phyloP scores from a whole-genome alignment of 1,140 invertebrate species.

The Linepithema humile region DNA sequence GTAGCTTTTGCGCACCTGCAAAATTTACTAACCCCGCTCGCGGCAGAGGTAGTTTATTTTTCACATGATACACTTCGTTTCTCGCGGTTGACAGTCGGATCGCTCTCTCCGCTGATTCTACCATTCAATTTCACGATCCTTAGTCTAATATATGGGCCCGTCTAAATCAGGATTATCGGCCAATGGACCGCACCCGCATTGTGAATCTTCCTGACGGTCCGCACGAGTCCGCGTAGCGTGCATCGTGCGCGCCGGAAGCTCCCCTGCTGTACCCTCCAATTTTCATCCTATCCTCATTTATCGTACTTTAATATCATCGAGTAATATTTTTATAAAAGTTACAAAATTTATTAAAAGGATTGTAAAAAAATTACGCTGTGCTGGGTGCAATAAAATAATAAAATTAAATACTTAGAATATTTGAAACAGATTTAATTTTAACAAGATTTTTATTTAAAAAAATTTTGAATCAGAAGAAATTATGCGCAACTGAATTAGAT shows the following conservation, averaged over 20 bases:
- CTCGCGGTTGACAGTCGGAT: conserved; percentile 45
- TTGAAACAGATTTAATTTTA: too few species aligned
- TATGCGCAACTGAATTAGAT: too few species aligned
- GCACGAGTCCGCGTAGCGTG: conserved; percentile 16
- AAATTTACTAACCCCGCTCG: conserved; percentile 71
- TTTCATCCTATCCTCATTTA: not conserved
- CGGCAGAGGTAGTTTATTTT: conserved; percentile 69
- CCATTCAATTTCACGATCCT: conserved; percentile 79
- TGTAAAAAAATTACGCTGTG: too few species aligned
- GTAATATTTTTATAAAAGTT: not conserved
- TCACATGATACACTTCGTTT: conserved; percentile 52
- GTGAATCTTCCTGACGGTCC: conserved; percentile 49
- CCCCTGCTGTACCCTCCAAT: not conserved
- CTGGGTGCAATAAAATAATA: too few species aligned
- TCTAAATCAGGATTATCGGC: conserved; percentile 79
- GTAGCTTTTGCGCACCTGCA: conserved; percentile 65
- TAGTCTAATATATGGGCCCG: conserved; percentile 75
- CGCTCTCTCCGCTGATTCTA: conserved; percentile 69
- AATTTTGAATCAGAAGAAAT: too few species aligned
- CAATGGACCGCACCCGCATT: conserved; percentile 63
- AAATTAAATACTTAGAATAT: too few species aligned
- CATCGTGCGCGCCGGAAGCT: not conserved
- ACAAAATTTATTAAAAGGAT: not conserved
- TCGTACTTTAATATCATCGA: not conserved
- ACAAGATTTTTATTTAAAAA: too few species aligned